Base-by-base conservation (phyloP, 2,888 invertebrate genomes). In the Axea sp. region DNA sequence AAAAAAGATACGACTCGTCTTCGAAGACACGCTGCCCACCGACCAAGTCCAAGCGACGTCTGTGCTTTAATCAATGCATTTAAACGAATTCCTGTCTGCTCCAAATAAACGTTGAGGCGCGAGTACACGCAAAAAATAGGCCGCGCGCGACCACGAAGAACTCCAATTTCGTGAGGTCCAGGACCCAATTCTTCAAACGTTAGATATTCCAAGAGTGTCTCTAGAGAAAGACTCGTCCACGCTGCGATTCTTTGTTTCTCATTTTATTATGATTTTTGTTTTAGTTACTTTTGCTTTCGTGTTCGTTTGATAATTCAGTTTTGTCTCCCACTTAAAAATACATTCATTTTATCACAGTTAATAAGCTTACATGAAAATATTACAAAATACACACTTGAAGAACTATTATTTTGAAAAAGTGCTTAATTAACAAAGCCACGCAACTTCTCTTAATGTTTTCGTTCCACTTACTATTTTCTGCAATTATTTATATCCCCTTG, bases 31-130 rank as follows among this genome's bases (percentile, higher is more conserved):
- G 78, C 75, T 81, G 86, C 85, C 84, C 86, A 87, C 87, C 86
- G 82, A 82, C 83, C 82, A 71, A 80, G 81, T 78, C 77, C 81
- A 78, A 81, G 80, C 83, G 80, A 85, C 84, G 86, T 84, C 85
- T 84, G 83, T 82, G 80, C 83, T 85, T 87, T 87, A 87, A 87
- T 87, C 87, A 86, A 87, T 87, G 86, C 86, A 86, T 87, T 87
- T 87, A 86, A 83, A 85, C 84, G 87, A 86, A 87, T 87, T 87
- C 87, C 85, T 83, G 85, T 86, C 87, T 85, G 86, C 83, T 80
- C 85, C 83, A 87, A 87, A 87, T 86, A 87, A 87, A 85, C 86
- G 83, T 79, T 81, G 80, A 81, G 82, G 81, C 81, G 81, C 79
- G 81, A 80, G 79, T 80, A 76, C 73, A 75, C 75, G 78, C 82